Base-by-base conservation (phyloP, 92 coral and sea anemone genomes). In the Phenganax stokvisi region DNA sequence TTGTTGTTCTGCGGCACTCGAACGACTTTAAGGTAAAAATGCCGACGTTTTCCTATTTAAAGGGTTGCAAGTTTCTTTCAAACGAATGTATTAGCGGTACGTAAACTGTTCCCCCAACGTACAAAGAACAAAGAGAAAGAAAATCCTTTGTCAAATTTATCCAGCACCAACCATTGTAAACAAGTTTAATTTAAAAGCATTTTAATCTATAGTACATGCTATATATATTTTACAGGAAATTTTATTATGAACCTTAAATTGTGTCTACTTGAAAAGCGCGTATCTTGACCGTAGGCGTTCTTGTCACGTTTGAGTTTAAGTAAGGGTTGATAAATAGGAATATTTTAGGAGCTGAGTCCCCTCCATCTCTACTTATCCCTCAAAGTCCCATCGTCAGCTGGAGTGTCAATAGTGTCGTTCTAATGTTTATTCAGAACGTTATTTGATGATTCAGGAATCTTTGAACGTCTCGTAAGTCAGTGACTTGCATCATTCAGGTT, bases 141-240 rank as follows among this genome's bases (percentile, higher is more conserved):
- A 37, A 37, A 37, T 37, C 47, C 47, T 37, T 37, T 1, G 47
- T 37, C 20, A 61, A 7, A 3, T 61, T 15, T 12, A 7, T 6
- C 67, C 15, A 0, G 6, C n/a, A 61, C 28, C 67, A 17, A 15
- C 25, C 25, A 61, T 1, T 68, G 31, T 68, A 68, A 16, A 68
- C 53, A 30, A 2, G 47, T 68, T 68, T 68, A 68, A 68, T 68
- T 68, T 27, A 10, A 30, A 30, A 68, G 53, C 37, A 59, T 30
- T 28, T 7, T 64, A 64, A 30, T 7, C 52, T 68, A 68, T 68
- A 29, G 11, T 68, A 68, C 73, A 68, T 29, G 31, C 73, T 37
- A 68, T 20, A 68, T 37, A 68, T 68, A 68, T 68, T 68, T 68
- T 68, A 68, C 73, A 68, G 9, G 73, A 15, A 68, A 68, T 29